Percentiles rank a stretch among this genome's conserved stretches.
These are phyloP conservation scores for Omphaloscelis lunosa DNA, from an alignment of 2,888 invertebrate genomes.

Conservation along the genomic window DNA sequence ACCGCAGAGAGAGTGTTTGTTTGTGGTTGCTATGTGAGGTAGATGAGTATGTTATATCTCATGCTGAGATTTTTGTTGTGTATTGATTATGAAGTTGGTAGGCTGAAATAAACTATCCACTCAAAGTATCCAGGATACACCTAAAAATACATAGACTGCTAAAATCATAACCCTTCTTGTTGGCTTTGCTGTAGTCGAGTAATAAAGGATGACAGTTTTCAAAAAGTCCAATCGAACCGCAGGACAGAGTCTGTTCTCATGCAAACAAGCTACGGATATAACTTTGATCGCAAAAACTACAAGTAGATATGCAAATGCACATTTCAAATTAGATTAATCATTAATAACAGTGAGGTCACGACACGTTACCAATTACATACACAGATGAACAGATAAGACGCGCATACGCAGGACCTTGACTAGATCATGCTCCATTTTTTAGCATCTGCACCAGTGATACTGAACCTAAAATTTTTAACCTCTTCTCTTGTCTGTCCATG, in stretches of 20 bases:
- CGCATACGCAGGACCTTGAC: slow-evolving; percentile 42
- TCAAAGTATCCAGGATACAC: neutral
- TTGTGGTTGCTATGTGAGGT: slow-evolving; percentile 47
- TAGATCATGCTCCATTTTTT: slow-evolving; percentile 59
- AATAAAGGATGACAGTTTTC: neutral
- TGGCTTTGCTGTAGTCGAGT: no score
- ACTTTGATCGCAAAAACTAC: neutral
- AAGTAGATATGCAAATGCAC: neutral
- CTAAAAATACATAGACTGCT: no score
- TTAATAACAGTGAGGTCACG: slow-evolving; percentile 49
- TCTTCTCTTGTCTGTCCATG: neutral
- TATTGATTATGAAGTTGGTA: no score
- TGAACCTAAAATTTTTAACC: neutral
- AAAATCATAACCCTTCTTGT: no score
- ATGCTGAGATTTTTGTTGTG: neutral
- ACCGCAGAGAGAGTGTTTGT: slow-evolving; percentile 62
- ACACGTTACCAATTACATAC: slow-evolving; percentile 46
- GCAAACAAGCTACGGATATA: neutral
- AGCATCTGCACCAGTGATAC: slow-evolving; percentile 15
- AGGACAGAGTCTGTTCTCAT: neutral
- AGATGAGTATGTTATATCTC: neutral
- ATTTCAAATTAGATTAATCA: slow-evolving; percentile 41
- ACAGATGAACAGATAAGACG: slow-evolving; percentile 58
- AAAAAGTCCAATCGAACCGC: neutral
- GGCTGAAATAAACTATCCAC: no score